Evolutionary conservation across 2,888 invertebrate species (phyloP), one percentile per base, ranked within the genome.

Genomic region (Vannuccia rotundouncinata): DNA sequence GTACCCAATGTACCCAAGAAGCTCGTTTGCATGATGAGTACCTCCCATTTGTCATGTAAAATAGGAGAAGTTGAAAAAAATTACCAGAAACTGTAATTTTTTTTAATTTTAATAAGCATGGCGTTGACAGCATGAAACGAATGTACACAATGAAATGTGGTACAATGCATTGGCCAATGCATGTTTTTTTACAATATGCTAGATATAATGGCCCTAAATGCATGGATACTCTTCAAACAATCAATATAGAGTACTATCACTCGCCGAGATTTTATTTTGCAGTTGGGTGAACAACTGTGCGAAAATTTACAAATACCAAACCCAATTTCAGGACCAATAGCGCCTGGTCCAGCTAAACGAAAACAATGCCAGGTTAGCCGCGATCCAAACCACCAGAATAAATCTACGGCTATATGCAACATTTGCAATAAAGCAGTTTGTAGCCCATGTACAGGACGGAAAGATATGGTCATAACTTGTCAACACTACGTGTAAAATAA

Each of bases 111-210:
- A 73, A 5, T 22, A 73, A 73, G 73, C 22, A 73, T n/a, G 25
- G 25, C 22, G 73, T 73, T 73, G 73, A 73, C 29, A 73, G 73
- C 73, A 73, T 73, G 73, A 73, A 5, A 28, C 22, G 73, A 22
- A 73, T 73, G 73, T 73, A 73, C 29, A 73, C 22, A 27, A 73
- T 28, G 73, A 73, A 73, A 28, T n/a, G 22, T 27, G 73, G 73
- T 73, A 27, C 73, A 28, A 73, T 10, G 29, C 22, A 27, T 25
- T 73, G 73, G 73, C 73, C 73, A 13, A 73, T 73, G 73, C 73
- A 73, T 73, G 22, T 73, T 13, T 59, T n/a, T 73, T 73, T 73
- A 73, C 73, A 73, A 73, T 73, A 25, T 73, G 73, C 73, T 73
- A n/a, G 73, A 22, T 27, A 73, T 73, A 25, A 27, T 13, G 22